phyloP scores from a whole-genome alignment of 2,797 vertebrate species.

The Numenius phaeopus region DNA sequence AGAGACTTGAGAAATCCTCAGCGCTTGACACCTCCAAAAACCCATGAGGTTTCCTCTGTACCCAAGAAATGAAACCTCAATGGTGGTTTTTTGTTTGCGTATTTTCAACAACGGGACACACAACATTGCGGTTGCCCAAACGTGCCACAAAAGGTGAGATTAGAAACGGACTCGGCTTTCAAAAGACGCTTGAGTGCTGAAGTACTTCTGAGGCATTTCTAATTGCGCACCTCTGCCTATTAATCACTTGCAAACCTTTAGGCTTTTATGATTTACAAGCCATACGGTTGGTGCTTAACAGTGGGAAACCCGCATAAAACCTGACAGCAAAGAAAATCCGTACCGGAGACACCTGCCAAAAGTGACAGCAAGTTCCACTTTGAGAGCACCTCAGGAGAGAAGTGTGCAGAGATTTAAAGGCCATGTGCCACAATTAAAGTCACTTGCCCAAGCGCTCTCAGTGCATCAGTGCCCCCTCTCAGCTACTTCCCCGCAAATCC shows the following conservation, averaged over 20 bases:
- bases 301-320: constrained; percentile 38
- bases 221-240: not conserved
- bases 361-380: constrained; percentile 9
- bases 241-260: constrained; percentile 17
- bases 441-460: not conserved
- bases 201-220: not conserved
- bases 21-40: not conserved
- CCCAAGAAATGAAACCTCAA: not conserved
- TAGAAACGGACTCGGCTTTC: not conserved
- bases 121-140: not conserved
- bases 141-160: not conserved
- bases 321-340: not conserved
- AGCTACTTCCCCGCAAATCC: not conserved
- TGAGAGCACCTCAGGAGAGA: not conserved
- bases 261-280: constrained; percentile 36
- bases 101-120: accelerated
- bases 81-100: accelerated
- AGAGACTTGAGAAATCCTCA: not conserved
- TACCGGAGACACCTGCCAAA: not conserved
- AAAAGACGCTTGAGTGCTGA: not conserved
- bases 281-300: constrained; percentile 9
- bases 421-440: not conserved
- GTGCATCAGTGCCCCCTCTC: not conserved
- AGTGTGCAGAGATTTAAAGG: not conserved
- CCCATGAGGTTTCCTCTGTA: not conserved